Evolutionary conservation across 1,140 invertebrate species (phyloP).

Genomic region (Himalopsyche phryganea): DNA sequence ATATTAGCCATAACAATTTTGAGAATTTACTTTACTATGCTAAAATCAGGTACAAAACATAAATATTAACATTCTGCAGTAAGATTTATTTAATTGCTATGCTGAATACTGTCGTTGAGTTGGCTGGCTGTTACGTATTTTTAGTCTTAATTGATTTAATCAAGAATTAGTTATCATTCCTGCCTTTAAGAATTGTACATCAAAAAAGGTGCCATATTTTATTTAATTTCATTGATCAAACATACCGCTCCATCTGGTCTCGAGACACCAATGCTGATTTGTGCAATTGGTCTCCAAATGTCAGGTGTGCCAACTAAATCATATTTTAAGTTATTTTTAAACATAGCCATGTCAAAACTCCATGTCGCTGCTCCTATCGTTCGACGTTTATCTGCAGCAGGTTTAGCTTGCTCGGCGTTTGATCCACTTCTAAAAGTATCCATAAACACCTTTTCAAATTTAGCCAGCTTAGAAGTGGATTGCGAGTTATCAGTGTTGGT

Average conservation of each 20-base stretch:
- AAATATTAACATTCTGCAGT: too few species aligned
- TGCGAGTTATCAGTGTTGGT: slow-evolving; percentile 34
- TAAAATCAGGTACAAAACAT: too few species aligned
- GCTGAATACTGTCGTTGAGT: too few species aligned
- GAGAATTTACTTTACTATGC: too few species aligned
- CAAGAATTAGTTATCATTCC: too few species aligned
- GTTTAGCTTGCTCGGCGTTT: slow-evolving; percentile 10
- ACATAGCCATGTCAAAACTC: slow-evolving; percentile 66
- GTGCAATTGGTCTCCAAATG: slow-evolving; percentile 69
- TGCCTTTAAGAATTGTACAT: too few species aligned
- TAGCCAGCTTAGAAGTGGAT: slow-evolving; percentile 27
- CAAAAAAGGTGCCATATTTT: too few species aligned
- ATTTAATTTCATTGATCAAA: too few species aligned
- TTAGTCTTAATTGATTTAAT: too few species aligned
- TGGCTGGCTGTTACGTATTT: too few species aligned
- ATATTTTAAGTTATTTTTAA: slow-evolving; percentile 60
- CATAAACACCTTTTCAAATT: slow-evolving; percentile 21
- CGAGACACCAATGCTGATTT: slow-evolving; percentile 62
- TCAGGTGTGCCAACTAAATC: slow-evolving; percentile 67
- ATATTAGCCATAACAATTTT: too few species aligned
- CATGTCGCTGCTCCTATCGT: slow-evolving; percentile 68
- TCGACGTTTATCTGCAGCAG: slow-evolving; percentile 54
- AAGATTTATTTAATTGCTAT: too few species aligned
- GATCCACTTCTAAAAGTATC: slow-evolving; percentile 15
- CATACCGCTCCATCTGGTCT: slow-evolving; percentile 57